A percentile compares a stretch with the other conserved stretches of the same genome.
These are phyloP conservation scores for Maniola hyperantus DNA, from an alignment of 2,888 invertebrate genomes.

Conservation along the genomic window DNA sequence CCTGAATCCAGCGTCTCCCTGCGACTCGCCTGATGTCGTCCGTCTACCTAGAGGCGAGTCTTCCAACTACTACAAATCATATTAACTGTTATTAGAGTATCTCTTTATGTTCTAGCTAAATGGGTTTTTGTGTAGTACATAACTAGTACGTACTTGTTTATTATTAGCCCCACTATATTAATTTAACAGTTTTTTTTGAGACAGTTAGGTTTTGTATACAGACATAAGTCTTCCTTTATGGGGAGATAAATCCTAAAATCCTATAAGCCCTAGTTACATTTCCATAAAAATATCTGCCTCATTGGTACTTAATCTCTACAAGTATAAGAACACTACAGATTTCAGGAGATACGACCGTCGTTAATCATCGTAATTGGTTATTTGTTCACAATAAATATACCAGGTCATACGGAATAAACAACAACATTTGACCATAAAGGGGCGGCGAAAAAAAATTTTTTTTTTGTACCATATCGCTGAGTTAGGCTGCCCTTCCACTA, in stretches of 20 bases:
- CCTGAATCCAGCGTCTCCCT: no score
- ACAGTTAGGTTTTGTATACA: constrained; percentile 7
- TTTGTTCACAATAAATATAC: constrained; percentile 28
- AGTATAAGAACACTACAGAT: constrained; percentile 13
- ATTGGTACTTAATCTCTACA: constrained; percentile 1
- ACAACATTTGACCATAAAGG: constrained; percentile 41
- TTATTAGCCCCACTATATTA: constrained; percentile 45
- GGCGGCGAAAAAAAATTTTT: constrained; percentile 39
- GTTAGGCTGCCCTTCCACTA: no score
- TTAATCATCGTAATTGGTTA: constrained; percentile 37
- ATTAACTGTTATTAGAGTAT: background rate
- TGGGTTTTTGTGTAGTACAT: background rate
- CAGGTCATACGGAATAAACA: constrained; percentile 29
- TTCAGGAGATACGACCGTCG: constrained; percentile 24
- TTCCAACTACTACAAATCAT: no score
- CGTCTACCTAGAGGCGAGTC: no score
- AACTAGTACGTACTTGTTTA: constrained; percentile 3
- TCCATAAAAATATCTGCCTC: constrained; percentile 22
- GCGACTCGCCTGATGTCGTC: no score
- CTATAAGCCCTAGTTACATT: constrained; percentile 18
- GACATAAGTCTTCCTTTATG: constrained; percentile 18
- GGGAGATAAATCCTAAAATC: constrained; percentile 4
- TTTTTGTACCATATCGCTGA: constrained; percentile 28
- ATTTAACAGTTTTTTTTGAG: constrained; percentile 32
- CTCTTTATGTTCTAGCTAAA: background rate